Percentiles rank a stretch among this genome's conserved stretches.
Evolutionary conservation across 1,140 invertebrate species (phyloP).

Genomic region (Brachionus angularis): DNA sequence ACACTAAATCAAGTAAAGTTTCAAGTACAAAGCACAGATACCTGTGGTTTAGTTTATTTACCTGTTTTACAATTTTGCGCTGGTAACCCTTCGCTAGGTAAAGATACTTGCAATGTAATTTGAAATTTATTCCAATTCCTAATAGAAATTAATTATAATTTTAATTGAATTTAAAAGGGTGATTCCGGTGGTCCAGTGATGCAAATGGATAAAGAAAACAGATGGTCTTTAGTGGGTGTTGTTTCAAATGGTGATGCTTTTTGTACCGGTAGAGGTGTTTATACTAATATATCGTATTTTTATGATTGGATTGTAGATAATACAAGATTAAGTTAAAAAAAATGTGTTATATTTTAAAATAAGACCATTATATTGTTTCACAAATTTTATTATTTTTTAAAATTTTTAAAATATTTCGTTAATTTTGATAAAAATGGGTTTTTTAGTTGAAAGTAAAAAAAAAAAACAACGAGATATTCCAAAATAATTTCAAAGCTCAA

Average conservation of each 20-base stretch:
- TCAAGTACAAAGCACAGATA: constrained; percentile 4
- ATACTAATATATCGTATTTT: constrained; percentile 35
- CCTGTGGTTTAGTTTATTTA: constrained; percentile 24
- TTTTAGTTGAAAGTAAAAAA: too few relatives aligned
- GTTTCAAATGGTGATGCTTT: constrained; percentile 42
- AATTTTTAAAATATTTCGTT: too few relatives aligned
- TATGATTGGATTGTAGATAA: constrained; percentile 30
- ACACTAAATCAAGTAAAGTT: constrained; percentile 31
- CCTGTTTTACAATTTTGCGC: constrained; percentile 41
- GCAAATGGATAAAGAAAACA: constrained; percentile 12
- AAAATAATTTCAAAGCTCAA: too few relatives aligned
- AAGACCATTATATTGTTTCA: too few relatives aligned
- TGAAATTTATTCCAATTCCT: not conserved
- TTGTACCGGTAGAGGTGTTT: constrained; percentile 30
- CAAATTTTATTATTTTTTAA: too few relatives aligned
- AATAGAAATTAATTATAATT: not conserved
- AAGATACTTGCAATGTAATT: constrained; percentile 40
- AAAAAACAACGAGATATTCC: too few relatives aligned
- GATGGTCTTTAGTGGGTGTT: constrained; percentile 27
- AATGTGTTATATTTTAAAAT: constrained; percentile 1
- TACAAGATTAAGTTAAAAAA: not conserved
- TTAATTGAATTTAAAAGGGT: constrained; percentile 27
- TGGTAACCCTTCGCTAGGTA: constrained; percentile 11
- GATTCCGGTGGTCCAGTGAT: constrained; percentile 41
- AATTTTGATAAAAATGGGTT: too few relatives aligned